phyloP scores from a whole-genome alignment of 37 sponge, comb jelly and placozoan genomes.

The Sycon ciliatum region DNA sequence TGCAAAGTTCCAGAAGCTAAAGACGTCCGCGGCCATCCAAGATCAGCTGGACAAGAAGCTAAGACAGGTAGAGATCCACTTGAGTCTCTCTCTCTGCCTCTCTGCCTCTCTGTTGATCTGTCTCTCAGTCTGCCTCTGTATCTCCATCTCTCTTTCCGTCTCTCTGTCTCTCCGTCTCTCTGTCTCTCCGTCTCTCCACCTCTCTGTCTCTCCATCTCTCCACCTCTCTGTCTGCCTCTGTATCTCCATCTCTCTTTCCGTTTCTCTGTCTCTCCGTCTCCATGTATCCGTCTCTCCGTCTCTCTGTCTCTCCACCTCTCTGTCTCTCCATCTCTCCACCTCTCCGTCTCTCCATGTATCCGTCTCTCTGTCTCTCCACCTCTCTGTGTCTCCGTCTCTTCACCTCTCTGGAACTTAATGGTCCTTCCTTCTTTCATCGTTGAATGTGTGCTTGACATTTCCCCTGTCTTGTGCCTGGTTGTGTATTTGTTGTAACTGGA shows the following conservation, averaged over 20 bases:
- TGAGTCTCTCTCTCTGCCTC: neutral
- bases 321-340: neutral
- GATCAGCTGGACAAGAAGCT: too few relatives aligned
- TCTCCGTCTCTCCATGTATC: neutral
- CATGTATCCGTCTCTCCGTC: neutral
- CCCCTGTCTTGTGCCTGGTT: too few relatives aligned
- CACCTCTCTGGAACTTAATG: too few relatives aligned
- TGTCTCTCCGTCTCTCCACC: neutral
- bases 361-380: neutral
- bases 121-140: neutral
- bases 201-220: neutral
- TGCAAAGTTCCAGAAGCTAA: too few relatives aligned
- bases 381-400: conserved; percentile 12
- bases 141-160: neutral
- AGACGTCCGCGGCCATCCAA: too few relatives aligned
- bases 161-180: neutral
- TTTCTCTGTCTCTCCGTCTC: neutral
- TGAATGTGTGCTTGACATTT: too few relatives aligned
- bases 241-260: neutral
- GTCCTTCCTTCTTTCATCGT: too few relatives aligned
- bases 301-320: neutral
- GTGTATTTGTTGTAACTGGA: too few relatives aligned
- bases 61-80: neutral
- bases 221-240: neutral
- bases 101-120: neutral